Base-by-base conservation (phyloP, 2,113 vertebrate genomes). In the Columbina picui region DNA sequence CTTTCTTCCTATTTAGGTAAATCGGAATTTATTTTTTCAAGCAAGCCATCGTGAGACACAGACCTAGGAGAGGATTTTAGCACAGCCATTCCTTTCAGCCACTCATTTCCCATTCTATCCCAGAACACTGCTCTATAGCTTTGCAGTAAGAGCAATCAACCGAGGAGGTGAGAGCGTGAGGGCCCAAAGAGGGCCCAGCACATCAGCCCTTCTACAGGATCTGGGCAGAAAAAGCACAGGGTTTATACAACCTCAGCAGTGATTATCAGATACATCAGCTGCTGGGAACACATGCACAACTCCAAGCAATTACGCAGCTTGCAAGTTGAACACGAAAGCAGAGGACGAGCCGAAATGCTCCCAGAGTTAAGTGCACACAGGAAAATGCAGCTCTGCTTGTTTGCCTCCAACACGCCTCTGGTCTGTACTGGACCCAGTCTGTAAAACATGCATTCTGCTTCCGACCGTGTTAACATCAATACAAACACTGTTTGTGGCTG, bases 1-100 rank as follows among this genome's bases (percentile, higher is more conserved):
- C 27, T 77, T 88, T 79, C 47, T 69, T 87, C 34, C 36, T 63
- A 30, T 50, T 94, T 80, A 74, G 26, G 55, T 14, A 85, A 94
- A 94, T 84, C 14, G 47, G 26, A 90, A 77, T 83, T 68, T 26
- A 61, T 89, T 95, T 95, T 95, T 93, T 94, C 69, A 76, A 89
- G 55, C 1, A 78, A 87, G 25, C 50, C 67, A 63, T 88, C 45
- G 70, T 14, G 8, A 53, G 41, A 49, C 0, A 2, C 16, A 45
- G 8, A n/a, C 2, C 3, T n/a, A 65, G 25, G 77, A 49, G 50
- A 45, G 41, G 38, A 82, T 45, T 80, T 88, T 80, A 65, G 56
- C 50, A 73, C 7, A 79, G 50, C 36, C 3, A 59, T 67, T 84
- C 20, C 29, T 85, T 85, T 80, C 55, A 93, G 52, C 32, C 29